Percentiles rank a stretch among this genome's conserved stretches.
Evolutionary conservation across 2,797 vertebrate species (phyloP).

Genomic region (Melanogrammus aeglefinus): DNA sequence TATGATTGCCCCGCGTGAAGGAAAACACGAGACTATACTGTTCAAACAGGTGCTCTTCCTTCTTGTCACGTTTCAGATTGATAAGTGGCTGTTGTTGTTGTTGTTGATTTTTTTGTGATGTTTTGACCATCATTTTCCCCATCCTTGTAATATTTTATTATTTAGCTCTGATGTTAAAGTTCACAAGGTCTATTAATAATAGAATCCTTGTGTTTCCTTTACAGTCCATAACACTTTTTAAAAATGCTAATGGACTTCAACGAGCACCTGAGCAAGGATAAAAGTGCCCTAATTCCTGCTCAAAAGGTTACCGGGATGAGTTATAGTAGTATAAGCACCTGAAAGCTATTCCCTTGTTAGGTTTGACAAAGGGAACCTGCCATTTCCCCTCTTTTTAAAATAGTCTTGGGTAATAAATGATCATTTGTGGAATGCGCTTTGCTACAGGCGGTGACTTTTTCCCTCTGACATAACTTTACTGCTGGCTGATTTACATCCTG

Average conservation of each 20-base stretch:
- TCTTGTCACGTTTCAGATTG: not conserved
- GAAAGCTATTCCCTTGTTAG: conserved; percentile 84
- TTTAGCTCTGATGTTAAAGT: conserved; percentile 61
- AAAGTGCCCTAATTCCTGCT: conserved; percentile 82
- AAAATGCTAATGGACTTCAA: conserved; percentile 78
- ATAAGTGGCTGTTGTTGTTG: conserved; percentile 10
- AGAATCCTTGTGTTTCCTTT: conserved; percentile 62
- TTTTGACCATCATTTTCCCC: not conserved
- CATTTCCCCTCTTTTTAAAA: conserved; percentile 79
- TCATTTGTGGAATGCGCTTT: conserved; percentile 72
- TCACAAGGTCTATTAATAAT: conserved; percentile 66
- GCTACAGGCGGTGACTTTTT: conserved; percentile 75
- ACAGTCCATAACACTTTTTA: conserved; percentile 64
- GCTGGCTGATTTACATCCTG: conserved; percentile 71
- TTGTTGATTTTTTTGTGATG: conserved; percentile 14
- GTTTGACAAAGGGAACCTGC: conserved; percentile 81
- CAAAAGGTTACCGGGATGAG: conserved; percentile 81
- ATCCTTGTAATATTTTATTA: conserved; percentile 48
- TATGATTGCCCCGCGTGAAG: not conserved
- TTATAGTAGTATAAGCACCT: conserved; percentile 78
- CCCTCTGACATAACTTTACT: conserved; percentile 72
- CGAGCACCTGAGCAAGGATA: conserved; percentile 75
- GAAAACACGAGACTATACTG: not conserved
- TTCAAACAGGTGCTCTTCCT: not conserved
- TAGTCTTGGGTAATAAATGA: conserved; percentile 83